Evolutionary conservation across 1,140 invertebrate genomes (phyloP), one percentile per base, ranked within the genome.

Genomic region (Tetramorium alpestre): DNA sequence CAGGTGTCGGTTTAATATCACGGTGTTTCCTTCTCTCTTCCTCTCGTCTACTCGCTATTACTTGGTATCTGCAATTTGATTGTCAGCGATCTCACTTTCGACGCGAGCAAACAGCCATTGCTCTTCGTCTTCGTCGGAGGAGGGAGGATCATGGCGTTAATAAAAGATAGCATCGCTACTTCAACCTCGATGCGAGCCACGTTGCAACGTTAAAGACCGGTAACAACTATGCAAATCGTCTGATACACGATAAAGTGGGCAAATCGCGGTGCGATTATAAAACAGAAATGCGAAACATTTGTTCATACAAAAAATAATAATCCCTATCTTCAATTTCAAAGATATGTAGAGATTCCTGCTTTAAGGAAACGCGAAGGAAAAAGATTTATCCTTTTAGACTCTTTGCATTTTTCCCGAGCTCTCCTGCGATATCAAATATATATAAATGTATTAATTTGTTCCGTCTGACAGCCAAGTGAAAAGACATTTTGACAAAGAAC

Each of bases 1-100:
- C 93, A 94, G 93, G 93, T 94, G 93, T 93, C 69, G 81, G n/a
- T 70, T 75, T 80, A 90, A 90, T 90, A 90, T 90, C 69, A 73
- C 80, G 69, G 13, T 84, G 80, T n/a, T 60, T 25, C 4, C 38
- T 16, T 44, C 38, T 62, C 25, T 62, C 16, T 47, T 10, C 28
- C 22, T 41, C 22, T 62, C 49, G 67, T 60, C 73, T 82, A 85
- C 89, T 87, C 77, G 75, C 82, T 86, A 88, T 90, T 82, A 77
- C 85, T 89, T 64, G 67, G 67, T 90, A 69, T 82, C 88, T 86
- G 82, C 88, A 90, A 90, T 90, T 88, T 88, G 89, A 87, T 87
- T 81, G 86, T 60, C 69, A 25, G 80, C 65, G 80, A 90, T 90
- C 89, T 90, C 70, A 75, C 49, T 65, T 82, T 70, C 60, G 49